phyloP scores from a whole-genome alignment of 2,797 vertebrate species.

The Protosalanx chinensis region DNA sequence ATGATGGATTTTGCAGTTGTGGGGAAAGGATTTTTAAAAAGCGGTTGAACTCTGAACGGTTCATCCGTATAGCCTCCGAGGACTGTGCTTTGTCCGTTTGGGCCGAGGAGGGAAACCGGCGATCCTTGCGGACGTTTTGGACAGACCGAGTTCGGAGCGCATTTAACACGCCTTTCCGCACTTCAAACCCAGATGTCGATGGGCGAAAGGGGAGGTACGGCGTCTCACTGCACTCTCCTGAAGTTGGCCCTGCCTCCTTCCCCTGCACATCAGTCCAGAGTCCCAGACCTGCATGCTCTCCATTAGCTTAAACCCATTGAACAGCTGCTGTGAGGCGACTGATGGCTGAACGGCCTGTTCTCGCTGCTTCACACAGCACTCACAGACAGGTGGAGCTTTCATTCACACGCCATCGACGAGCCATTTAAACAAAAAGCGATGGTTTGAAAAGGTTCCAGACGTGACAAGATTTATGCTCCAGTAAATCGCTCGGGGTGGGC shows the following conservation, averaged over 20 bases:
- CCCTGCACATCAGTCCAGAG: conserved; percentile 14
- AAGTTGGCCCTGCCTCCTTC: background rate
- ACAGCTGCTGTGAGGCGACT: conserved; percentile 20
- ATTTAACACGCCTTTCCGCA: too few relatives aligned
- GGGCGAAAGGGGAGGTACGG: too few relatives aligned
- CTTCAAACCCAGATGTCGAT: too few relatives aligned
- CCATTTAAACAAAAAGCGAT: conserved; percentile 10
- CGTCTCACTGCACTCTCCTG: background rate
- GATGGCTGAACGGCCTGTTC: conserved; percentile 22
- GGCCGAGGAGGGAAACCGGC: too few relatives aligned
- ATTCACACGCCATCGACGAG: conserved; percentile 18
- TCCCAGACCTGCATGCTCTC: conserved; percentile 6
- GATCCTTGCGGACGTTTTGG: too few relatives aligned
- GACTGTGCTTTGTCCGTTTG: too few relatives aligned
- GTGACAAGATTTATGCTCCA: background rate
- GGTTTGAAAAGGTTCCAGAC: background rate
- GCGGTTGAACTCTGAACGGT: too few relatives aligned
- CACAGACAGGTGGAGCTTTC: conserved; percentile 2
- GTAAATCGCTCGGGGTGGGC: background rate
- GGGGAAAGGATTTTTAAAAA: too few relatives aligned
- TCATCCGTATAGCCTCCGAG: too few relatives aligned
- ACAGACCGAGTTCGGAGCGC: too few relatives aligned
- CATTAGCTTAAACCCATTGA: conserved; percentile 16
- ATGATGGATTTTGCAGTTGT: too few relatives aligned
- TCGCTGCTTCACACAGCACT: conserved; percentile 16